phyloP scores from a whole-genome alignment of 2,797 vertebrate species.

The Megalops cyprinoides region DNA sequence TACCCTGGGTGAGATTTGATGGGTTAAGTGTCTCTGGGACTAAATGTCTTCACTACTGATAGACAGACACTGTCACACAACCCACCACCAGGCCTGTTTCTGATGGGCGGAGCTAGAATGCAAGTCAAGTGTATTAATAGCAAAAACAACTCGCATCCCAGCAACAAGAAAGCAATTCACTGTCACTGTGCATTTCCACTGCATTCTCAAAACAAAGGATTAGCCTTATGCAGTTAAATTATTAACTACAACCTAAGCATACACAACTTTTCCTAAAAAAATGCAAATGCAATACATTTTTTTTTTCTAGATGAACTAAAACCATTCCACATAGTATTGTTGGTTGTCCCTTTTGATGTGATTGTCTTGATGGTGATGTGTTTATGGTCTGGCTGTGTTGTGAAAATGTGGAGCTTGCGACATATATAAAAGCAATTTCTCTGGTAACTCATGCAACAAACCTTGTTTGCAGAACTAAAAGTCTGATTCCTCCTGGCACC shows the following conservation, averaged over 20 bases:
- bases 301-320: background rate
- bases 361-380: background rate
- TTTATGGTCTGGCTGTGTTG: background rate
- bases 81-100: conserved; percentile 85
- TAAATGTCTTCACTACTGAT: conserved; percentile 88
- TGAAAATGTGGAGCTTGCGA: background rate
- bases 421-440: conserved; percentile 47
- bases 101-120: conserved; percentile 86
- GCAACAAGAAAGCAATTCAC: conserved; percentile 78
- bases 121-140: conserved; percentile 87
- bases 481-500: conserved; percentile 71
- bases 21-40: conserved; percentile 85
- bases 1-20: conserved; percentile 85
- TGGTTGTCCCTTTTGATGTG: background rate
- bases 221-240: background rate
- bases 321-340: background rate
- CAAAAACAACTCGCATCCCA: conserved; percentile 85
- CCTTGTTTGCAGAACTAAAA: conserved; percentile 72
- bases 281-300: background rate
- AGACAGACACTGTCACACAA: conserved; percentile 82
- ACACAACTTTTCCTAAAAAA: background rate
- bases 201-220: conserved; percentile 29
- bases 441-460: conserved; percentile 68
- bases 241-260: conserved; percentile 13
- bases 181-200: conserved; percentile 39